These are phyloP conservation scores for Rattus norvegicus DNA, from an alignment of 2,113 vertebrate genomes.

Conservation along the genomic window DNA sequence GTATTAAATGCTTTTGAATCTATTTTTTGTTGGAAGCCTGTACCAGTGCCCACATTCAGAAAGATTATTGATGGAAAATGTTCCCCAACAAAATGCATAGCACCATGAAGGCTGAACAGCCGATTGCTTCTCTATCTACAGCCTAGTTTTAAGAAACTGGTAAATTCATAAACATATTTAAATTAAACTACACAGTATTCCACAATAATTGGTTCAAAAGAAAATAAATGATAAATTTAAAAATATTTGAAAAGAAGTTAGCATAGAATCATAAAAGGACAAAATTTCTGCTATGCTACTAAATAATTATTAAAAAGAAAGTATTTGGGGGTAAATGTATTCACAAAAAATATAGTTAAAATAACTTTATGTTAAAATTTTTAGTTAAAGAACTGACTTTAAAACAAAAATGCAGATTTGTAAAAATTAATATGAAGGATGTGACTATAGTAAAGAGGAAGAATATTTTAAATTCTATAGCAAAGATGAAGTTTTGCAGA, in stretches of 20 bases:
- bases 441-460: not conserved
- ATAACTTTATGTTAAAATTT: not conserved
- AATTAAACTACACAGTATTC: not conserved
- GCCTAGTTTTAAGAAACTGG: not conserved
- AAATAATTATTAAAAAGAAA: not conserved
- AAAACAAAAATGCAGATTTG: not conserved
- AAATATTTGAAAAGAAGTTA: not conserved
- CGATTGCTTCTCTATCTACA: not conserved
- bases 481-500: not conserved
- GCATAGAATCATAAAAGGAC: not conserved
- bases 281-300: not conserved
- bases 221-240: not conserved
- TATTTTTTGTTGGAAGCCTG: not conserved
- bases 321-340: not conserved
- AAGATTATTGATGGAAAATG: not conserved
- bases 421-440: not conserved
- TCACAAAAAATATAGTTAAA: not conserved
- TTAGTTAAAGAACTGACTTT: not conserved
- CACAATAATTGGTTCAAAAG: not conserved
- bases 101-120: not conserved
- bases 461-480: not conserved
- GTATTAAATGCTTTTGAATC: not conserved
- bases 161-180: not conserved
- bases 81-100: not conserved
- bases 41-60: not conserved